These are phyloP conservation scores for Gnathonemus echidnorhynchus DNA, from an alignment of 2,113 vertebrate species.

Conservation along the genomic window DNA sequence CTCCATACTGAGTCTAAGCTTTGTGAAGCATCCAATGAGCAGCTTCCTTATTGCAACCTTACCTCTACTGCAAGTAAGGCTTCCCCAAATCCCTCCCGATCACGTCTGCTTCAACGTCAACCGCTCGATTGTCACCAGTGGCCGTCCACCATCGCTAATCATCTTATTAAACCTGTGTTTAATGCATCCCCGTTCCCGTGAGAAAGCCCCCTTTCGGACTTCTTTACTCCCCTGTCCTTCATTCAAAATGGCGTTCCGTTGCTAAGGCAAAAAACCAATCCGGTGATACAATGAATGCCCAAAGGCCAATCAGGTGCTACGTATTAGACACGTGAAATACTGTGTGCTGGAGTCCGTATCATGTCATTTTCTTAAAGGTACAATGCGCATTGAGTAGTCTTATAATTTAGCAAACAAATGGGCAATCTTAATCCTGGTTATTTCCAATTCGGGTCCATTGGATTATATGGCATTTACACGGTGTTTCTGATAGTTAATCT, in stretches of 20 bases:
- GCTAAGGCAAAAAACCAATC: slow-evolving; percentile 53
- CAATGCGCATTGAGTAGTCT: background rate
- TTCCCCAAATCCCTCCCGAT: slow-evolving; percentile 23
- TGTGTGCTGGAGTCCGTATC: background rate
- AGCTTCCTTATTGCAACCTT: slow-evolving; percentile 66
- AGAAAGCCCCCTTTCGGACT: slow-evolving; percentile 27
- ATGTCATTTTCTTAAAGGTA: slow-evolving; percentile 16
- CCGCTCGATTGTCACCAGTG: background rate
- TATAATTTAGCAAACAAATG: background rate
- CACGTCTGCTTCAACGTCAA: slow-evolving; percentile 11
- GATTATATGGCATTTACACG: background rate
- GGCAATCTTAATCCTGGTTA: background rate
- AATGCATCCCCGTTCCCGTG: slow-evolving; percentile 23
- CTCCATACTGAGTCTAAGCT: slow-evolving; percentile 57
- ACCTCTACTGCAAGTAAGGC: slow-evolving; percentile 39
- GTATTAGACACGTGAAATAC: slow-evolving; percentile 61
- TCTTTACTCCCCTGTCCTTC: slow-evolving; percentile 33
- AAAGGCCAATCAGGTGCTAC: slow-evolving; percentile 45
- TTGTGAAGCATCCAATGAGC: slow-evolving; percentile 64
- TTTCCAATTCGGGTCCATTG: background rate
- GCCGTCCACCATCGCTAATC: background rate
- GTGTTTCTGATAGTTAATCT: background rate
- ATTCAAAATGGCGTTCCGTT: slow-evolving; percentile 61
- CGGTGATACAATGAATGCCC: slow-evolving; percentile 37
- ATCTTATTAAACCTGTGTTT: slow-evolving; percentile 15